Evolutionary conservation across 2,888 invertebrate genomes (phyloP), one percentile per base, ranked within the genome.

Genomic region (Tupiocoris notatus): DNA sequence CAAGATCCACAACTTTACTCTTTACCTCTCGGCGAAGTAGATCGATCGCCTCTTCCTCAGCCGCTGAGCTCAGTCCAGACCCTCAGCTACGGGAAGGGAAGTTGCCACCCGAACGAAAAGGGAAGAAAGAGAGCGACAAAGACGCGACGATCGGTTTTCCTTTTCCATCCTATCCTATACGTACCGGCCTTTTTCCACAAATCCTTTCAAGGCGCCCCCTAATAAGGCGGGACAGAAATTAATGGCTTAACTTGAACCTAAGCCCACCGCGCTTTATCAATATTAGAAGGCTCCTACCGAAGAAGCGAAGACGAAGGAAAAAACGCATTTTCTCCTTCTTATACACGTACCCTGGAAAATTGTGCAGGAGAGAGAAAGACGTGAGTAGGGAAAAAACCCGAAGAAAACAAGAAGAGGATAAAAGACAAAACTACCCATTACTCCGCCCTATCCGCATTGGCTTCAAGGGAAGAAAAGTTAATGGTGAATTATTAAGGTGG

Each of bases 221-320:
- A 73, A 73, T 73, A 73, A 73, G 73, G 73, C 62, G 63, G 62
- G 73, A 73, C 73, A 73, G 73, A 73, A 73, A 73, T 73, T 73
- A 73, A 73, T 73, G 73, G 73, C 63, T 73, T 73, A 73, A 73
- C 73, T 73, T 73, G 73, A 62, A 62, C 73, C 73, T 73, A 73
- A 73, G 63, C 73, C 73, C 62, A 73, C 73, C 62, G 22, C 73
- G 73, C 73, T 73, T 73, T 73, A 73, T 73, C 73, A 73, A 73
- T 73, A 73, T 73, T 73, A 73, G 73, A 73, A 73, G 73, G 39
- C 70, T 39, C 39, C 39, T 39, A 12, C 39, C 39, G 39, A 12
- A 7, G 39, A 12, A 39, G 39, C 39, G 39, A 39, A 12, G 39
- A 39, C 39, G 39, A 12, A 12, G 39, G 39, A 39, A 39, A 12